A percentile compares a stretch with the other conserved stretches of the same genome.
Conservation (phyloP, 2,113 vertebrate genomes). For the Limnothrissa miodon region DNA sequence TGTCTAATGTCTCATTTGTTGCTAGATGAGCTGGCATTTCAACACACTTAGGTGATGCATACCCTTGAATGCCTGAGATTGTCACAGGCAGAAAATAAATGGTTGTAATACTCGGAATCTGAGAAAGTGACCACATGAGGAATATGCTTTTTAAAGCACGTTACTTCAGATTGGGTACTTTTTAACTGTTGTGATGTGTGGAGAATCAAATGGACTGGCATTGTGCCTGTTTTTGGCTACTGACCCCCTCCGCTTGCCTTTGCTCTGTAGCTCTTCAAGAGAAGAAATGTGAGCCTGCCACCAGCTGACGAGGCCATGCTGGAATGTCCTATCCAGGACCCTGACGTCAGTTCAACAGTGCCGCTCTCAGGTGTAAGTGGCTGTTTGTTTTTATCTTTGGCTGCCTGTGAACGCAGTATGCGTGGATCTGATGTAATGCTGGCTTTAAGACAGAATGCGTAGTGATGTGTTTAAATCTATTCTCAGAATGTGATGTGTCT, state of each 20-base stretch:
- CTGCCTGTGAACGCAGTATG: too few relatives aligned
- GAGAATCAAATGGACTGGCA: neutral
- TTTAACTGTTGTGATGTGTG: neutral
- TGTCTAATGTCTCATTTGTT: neutral
- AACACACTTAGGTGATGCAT: neutral
- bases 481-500: too few relatives aligned
- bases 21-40: neutral
- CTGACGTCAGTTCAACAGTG: conserved; percentile 88
- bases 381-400: too few relatives aligned
- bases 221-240: neutral
- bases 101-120: neutral
- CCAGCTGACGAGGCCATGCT: conserved; percentile 84
- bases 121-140: neutral
- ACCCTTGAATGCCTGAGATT: neutral
- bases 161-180: neutral
- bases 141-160: neutral
- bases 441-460: neutral
- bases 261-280: conserved; percentile 82
- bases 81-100: neutral
- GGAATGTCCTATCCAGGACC: conserved; percentile 89
- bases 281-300: conserved; percentile 83
- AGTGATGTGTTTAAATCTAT: neutral
- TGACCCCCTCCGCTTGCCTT: neutral
- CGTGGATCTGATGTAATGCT: too few relatives aligned
- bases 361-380: conserved; percentile 80